Evolutionary conservation across 2,113 vertebrate genomes (phyloP).

Genomic region (Enhydra lutris): DNA sequence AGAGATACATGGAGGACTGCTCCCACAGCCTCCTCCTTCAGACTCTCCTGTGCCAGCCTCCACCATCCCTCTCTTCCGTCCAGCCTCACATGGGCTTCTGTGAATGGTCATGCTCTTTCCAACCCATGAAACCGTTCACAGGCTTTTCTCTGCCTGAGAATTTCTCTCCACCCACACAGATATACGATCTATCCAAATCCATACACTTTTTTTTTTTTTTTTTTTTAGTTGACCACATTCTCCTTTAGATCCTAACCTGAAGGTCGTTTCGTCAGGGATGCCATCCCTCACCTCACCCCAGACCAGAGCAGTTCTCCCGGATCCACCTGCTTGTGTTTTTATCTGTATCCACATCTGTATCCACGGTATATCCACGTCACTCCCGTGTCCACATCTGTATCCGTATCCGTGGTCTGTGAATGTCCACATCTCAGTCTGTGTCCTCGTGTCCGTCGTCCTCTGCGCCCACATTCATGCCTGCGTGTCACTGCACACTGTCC

Average conservation of each 20-base stretch:
- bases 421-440: neutral
- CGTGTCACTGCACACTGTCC: neutral
- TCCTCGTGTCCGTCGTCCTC: no score
- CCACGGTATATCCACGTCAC: accelerated
- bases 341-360: no score
- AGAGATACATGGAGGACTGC: neutral
- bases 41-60: accelerated
- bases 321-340: no score
- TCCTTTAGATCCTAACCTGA: neutral
- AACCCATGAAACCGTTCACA: neutral
- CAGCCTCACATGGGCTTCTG: neutral
- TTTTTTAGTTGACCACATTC: neutral
- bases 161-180: neutral
- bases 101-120: neutral
- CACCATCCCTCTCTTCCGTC: accelerated
- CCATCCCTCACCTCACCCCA: neutral
- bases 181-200: no score
- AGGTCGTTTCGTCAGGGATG: neutral
- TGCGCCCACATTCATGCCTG: neutral
- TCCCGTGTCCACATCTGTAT: neutral
- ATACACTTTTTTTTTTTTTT: neutral
- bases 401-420: neutral
- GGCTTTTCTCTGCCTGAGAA: neutral
- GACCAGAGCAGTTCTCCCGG: neutral
- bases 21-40: neutral